phyloP scores from a whole-genome alignment of 2,797 vertebrate genomes.

The Taeniopygia guttata region DNA sequence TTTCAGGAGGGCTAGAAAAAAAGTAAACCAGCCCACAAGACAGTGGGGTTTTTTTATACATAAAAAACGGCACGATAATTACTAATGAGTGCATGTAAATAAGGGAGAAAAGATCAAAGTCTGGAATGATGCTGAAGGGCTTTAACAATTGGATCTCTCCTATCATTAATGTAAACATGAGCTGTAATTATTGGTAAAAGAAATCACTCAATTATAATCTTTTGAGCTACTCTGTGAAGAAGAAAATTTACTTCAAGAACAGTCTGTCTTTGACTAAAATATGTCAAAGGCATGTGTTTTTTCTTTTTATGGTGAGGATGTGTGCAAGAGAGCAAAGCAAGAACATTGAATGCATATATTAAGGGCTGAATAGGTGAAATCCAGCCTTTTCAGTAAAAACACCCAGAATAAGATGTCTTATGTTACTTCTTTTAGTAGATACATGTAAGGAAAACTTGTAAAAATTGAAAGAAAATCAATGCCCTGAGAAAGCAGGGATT shows the following conservation, averaged over 20 bases:
- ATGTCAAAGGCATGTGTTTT: background rate
- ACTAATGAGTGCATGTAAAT: background rate
- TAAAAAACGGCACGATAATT: background rate
- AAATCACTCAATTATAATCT: background rate
- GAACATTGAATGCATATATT: background rate
- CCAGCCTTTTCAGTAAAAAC: background rate
- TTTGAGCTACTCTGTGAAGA: background rate
- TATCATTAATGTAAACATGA: background rate
- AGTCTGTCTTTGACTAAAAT: background rate
- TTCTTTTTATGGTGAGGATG: accelerated
- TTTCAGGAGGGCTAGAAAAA: background rate
- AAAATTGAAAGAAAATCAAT: background rate
- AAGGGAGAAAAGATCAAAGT: background rate
- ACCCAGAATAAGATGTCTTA: background rate
- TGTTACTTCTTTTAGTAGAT: background rate
- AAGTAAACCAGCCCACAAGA: background rate
- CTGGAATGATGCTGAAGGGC: background rate
- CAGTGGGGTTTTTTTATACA: background rate
- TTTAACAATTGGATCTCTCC: background rate
- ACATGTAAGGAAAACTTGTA: background rate
- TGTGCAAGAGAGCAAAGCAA: background rate
- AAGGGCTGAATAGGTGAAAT: background rate
- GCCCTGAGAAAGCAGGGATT: background rate
- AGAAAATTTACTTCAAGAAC: background rate
- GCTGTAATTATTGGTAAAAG: background rate